phyloP scores from a whole-genome alignment of 1,140 invertebrate genomes.

The Bombus affinis region DNA sequence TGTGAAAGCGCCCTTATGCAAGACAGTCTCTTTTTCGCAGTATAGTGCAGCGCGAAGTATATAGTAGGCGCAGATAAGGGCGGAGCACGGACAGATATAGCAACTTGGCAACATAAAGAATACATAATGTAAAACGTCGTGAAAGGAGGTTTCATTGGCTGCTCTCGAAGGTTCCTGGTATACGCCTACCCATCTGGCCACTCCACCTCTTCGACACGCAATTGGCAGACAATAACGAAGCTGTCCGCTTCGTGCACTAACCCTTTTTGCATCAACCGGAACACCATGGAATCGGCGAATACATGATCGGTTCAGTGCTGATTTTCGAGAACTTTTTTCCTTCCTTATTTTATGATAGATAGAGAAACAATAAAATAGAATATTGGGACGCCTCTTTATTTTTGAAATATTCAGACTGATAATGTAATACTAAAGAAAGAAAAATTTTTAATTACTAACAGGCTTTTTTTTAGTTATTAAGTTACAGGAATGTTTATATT shows the following conservation, averaged over 20 bases:
- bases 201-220: slow-evolving; percentile 77
- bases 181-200: slow-evolving; percentile 77
- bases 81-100: slow-evolving; percentile 79
- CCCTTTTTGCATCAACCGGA: slow-evolving; percentile 13
- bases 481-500: too few relatives aligned
- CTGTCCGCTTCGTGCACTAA: slow-evolving; percentile 16
- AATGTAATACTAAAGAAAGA: too few relatives aligned
- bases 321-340: background rate
- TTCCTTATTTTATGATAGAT: background rate
- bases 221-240: slow-evolving; percentile 72
- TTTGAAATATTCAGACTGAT: too few relatives aligned
- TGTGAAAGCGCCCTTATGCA: slow-evolving; percentile 37
- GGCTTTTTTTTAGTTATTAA: too few relatives aligned
- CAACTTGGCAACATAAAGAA: slow-evolving; percentile 80
- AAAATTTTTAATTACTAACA: too few relatives aligned
- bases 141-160: slow-evolving; percentile 78
- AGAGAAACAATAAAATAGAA: background rate
- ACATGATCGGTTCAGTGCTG: background rate
- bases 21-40: slow-evolving; percentile 30
- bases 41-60: slow-evolving; percentile 1
- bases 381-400: too few relatives aligned
- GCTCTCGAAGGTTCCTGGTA: slow-evolving; percentile 69
- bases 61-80: slow-evolving; percentile 65
- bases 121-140: slow-evolving; percentile 76
- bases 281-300: background rate